phyloP scores from a whole-genome alignment of 2,888 invertebrate genomes.

The Biston betularia region DNA sequence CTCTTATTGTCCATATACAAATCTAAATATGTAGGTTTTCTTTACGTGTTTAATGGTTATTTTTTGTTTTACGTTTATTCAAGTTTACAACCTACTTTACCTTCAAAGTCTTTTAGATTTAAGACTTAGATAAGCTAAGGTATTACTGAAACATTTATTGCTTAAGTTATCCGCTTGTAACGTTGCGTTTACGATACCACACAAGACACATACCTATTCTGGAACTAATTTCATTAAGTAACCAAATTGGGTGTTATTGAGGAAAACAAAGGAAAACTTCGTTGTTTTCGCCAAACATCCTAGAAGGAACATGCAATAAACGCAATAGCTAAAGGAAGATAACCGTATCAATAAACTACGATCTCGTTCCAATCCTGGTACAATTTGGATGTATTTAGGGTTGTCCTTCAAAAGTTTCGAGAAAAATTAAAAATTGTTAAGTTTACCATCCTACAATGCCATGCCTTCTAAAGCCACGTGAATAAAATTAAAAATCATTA shows the following conservation, averaged over 20 bases:
- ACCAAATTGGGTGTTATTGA: constrained; percentile 35
- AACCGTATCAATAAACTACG: constrained; percentile 50
- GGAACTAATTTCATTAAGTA: constrained; percentile 39
- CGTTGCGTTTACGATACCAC: constrained; percentile 28
- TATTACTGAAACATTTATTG: constrained; percentile 9
- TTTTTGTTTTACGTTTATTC: background rate
- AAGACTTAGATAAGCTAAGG: background rate
- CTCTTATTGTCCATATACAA: background rate
- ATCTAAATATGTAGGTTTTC: too few species aligned
- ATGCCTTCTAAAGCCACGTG: too few species aligned
- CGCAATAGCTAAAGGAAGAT: constrained; percentile 41
- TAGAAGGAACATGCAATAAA: constrained; percentile 44
- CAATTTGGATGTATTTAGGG: constrained; percentile 40
- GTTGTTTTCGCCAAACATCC: constrained; percentile 37
- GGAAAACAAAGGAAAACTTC: constrained; percentile 30
- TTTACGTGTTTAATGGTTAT: too few species aligned
- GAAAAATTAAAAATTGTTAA: background rate
- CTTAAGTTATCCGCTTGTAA: constrained; percentile 1
- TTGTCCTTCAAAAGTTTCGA: constrained; percentile 10
- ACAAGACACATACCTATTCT: constrained; percentile 31
- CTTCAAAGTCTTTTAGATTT: background rate
- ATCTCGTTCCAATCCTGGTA: constrained; percentile 44
- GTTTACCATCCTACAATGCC: too few species aligned
- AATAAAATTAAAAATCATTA: too few species aligned
- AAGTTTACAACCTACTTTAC: background rate